Evolutionary conservation across 1,140 invertebrate species (phyloP).

Genomic region (Amphibalanus amphitrite): DNA sequence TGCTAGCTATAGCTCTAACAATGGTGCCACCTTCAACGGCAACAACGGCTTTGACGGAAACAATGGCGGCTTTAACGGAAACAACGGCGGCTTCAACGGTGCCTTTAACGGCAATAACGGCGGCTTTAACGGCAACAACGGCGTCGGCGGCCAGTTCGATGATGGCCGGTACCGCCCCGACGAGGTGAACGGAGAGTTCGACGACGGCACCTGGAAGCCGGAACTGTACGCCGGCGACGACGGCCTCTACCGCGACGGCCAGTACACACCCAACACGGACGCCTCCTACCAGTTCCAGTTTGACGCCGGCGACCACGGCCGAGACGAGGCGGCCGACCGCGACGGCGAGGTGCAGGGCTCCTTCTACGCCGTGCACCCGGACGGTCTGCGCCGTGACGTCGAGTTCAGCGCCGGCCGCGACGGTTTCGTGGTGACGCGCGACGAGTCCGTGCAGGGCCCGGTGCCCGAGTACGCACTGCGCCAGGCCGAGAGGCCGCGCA

Average conservation of each 20-base stretch:
- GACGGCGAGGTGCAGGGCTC: conserved; percentile 23
- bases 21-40: not conserved
- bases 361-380: conserved; percentile 24
- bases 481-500: not conserved
- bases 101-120: too few relatives aligned
- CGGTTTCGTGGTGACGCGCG: conserved; percentile 15
- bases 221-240: not conserved
- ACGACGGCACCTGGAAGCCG: not conserved
- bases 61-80: not conserved
- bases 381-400: conserved; percentile 18
- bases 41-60: not conserved
- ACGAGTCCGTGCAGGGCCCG: conserved; percentile 2
- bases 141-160: not conserved
- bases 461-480: conserved; percentile 6
- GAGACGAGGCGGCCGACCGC: conserved; percentile 17
- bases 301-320: conserved; percentile 16
- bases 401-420: conserved; percentile 22
- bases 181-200: not conserved
- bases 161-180: not conserved
- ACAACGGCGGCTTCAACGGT: not conserved
- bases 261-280: conserved; percentile 13
- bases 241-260: not conserved
- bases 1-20: not conserved
- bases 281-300: conserved; percentile 20
- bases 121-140: not conserved